phyloP scores from a whole-genome alignment of 2,888 invertebrate genomes.

The Caenorhabditis angaria region DNA sequence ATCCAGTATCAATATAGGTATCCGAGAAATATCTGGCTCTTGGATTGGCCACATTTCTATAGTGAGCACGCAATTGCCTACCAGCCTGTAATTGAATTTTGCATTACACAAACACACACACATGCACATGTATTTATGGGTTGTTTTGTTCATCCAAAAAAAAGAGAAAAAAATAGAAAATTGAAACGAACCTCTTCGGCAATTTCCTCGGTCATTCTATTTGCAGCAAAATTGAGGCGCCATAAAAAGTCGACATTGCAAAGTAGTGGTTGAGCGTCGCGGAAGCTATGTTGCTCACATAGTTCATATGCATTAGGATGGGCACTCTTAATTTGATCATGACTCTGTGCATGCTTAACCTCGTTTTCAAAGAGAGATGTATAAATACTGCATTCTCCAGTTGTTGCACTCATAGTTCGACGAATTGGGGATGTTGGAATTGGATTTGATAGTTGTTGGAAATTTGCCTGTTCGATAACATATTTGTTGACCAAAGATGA shows the following conservation, averaged over 20 bases:
- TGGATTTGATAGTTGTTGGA: conserved; percentile 19
- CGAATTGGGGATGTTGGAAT: conserved; percentile 35
- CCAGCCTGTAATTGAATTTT: conserved; percentile 49
- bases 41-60: conserved; percentile 58
- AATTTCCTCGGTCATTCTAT: conserved; percentile 67
- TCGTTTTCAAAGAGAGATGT: conserved; percentile 11
- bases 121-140: conserved; percentile 8
- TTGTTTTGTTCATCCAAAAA: conserved; percentile 5
- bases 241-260: conserved; percentile 66
- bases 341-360: conserved; percentile 44
- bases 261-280: conserved; percentile 47
- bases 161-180: neutral
- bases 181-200: conserved; percentile 60
- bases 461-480: conserved; percentile 15
- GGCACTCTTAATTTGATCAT: conserved; percentile 43
- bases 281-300: conserved; percentile 59
- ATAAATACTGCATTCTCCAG: conserved; percentile 19
- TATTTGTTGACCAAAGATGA: conserved; percentile 22
- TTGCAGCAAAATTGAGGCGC: conserved; percentile 68
- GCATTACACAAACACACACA: too few relatives aligned
- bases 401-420: conserved; percentile 39
- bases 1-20: conserved; percentile 40
- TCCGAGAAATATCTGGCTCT: conserved; percentile 68
- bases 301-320: conserved; percentile 51
- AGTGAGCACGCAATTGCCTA: conserved; percentile 50